Conservation (phyloP, 2,888 invertebrate genomes). For the Tillus elongatus region DNA sequence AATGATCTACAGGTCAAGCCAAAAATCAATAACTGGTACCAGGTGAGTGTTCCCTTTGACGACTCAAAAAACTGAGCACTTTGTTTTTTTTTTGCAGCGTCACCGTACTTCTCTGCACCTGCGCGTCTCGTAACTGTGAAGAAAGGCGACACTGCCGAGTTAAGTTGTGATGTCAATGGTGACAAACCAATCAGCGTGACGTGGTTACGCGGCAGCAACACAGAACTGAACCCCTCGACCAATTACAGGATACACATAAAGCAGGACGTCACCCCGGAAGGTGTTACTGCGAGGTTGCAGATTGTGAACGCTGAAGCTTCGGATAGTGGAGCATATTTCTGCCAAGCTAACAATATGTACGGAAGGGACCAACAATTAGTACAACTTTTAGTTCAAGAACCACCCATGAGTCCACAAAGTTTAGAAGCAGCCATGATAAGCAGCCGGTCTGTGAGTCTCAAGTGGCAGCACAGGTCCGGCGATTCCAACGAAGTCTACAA, state of each 20-base stretch:
- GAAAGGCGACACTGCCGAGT: constrained; percentile 61
- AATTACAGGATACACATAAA: constrained; percentile 56
- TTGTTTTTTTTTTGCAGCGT: constrained; percentile 46
- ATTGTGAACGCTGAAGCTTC: constrained; percentile 58
- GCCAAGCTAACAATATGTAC: constrained; percentile 67
- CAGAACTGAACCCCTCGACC: constrained; percentile 59
- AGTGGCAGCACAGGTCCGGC: constrained; percentile 62
- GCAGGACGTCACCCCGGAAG: constrained; percentile 60
- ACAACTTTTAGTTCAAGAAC: constrained; percentile 65
- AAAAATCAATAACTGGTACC: too few species aligned
- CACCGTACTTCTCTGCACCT: constrained; percentile 62
- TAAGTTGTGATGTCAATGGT: constrained; percentile 69
- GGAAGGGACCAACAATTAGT: constrained; percentile 64
- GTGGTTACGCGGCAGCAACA: constrained; percentile 64
- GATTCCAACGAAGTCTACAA: constrained; percentile 63
- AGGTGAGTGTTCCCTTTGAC: too few species aligned
- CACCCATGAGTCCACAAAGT: constrained; percentile 60
- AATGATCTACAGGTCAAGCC: too few species aligned
- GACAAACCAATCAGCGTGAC: constrained; percentile 69
- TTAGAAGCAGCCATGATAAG: constrained; percentile 60
- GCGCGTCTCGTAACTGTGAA: constrained; percentile 62
- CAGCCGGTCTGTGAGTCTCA: constrained; percentile 63
- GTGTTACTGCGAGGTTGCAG: constrained; percentile 61
- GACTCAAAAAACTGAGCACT: too few species aligned
- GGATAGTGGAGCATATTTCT: constrained; percentile 70